A percentile compares a stretch with the other conserved stretches of the same genome.
These are phyloP conservation scores for Pristionchus entomophagus DNA, from an alignment of 2,888 invertebrate genomes.

Conservation along the genomic window DNA sequence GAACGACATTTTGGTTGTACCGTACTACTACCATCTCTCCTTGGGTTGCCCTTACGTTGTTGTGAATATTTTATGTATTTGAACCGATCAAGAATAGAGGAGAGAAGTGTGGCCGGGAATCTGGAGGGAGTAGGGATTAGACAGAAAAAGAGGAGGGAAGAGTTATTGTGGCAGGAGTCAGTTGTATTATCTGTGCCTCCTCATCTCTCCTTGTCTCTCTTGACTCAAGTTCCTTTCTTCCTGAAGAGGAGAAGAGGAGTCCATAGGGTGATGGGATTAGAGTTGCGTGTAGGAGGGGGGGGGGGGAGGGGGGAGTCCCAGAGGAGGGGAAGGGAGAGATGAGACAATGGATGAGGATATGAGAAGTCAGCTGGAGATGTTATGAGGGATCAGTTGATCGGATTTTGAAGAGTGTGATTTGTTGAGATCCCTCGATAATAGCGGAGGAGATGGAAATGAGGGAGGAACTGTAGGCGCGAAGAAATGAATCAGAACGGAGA, in stretches of 20 bases:
- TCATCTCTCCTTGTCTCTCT: neutral
- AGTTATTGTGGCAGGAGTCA: neutral
- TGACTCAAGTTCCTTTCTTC: conserved; percentile 40
- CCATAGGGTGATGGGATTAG: conserved; percentile 29
- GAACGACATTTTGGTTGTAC: too few relatives aligned
- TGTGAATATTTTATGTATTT: too few relatives aligned
- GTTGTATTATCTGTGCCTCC: neutral
- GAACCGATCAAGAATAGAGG: neutral
- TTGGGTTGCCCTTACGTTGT: too few relatives aligned
- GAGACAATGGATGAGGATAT: neutral
- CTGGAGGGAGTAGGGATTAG: neutral
- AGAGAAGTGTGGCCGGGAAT: neutral
- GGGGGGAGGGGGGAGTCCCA: neutral
- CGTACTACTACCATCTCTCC: neutral
- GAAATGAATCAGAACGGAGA: neutral
- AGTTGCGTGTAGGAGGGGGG: conserved; percentile 9
- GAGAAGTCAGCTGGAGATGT: too few relatives aligned
- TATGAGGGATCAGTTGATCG: too few relatives aligned
- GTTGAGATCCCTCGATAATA: too few relatives aligned
- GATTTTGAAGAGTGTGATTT: neutral
- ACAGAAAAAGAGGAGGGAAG: neutral
- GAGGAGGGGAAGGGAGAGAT: neutral
- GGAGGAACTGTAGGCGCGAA: neutral
- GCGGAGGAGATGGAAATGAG: too few relatives aligned
- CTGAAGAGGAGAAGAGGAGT: neutral